Base-by-base conservation (phyloP, 2,113 vertebrate species). In the Solenodon paradoxus region DNA sequence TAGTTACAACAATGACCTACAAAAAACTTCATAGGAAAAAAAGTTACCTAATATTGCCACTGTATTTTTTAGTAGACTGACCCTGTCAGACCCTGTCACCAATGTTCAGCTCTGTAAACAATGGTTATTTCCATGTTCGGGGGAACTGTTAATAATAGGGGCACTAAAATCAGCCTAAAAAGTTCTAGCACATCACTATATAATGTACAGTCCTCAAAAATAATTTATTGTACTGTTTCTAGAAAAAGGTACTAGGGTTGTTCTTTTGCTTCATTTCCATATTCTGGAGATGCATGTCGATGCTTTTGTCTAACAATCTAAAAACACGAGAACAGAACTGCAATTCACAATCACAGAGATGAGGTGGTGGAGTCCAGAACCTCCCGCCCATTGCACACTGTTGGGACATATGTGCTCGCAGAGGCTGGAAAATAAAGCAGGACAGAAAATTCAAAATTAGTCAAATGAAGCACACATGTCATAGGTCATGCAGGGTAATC, bases 171-270 rank as follows among this genome's bases (percentile, higher is more conserved):
- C 98, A 98, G 98, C 98, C 99, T 99, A 99, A 98, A 99, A 99
- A 99, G 95, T 98, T 99, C 99, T 99, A 99, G 98, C 99, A 99
- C 98, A 96, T 98, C 98, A 99, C 98, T 99, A 99, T 98, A 97
- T 99, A 99, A 99, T 99, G 98, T 99, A 99, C 99, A 99, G 96
- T 99, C 99, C 99, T 99, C 99, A 99, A 99, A 99, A 99, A 99
- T 99, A 99, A 99, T 99, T 99, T 99, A 99, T 98, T 99, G 99
- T 98, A 99, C 99, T 98, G 98, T 99, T 99, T 99, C 99, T 99
- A 98, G 98, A 99, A 99, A 99, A 98, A 98, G 98, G 98, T 98
- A 98, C 99, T 98, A 98, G 96, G 97, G 97, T 98, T 97, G 96
- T 98, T 97, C 92, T 90, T 94, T 97, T 96, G 88, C 95, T 98